Evolutionary conservation across 2,797 vertebrate genomes (phyloP), one percentile per base, ranked within the genome.

Genomic region (Miichthys miiuy): DNA sequence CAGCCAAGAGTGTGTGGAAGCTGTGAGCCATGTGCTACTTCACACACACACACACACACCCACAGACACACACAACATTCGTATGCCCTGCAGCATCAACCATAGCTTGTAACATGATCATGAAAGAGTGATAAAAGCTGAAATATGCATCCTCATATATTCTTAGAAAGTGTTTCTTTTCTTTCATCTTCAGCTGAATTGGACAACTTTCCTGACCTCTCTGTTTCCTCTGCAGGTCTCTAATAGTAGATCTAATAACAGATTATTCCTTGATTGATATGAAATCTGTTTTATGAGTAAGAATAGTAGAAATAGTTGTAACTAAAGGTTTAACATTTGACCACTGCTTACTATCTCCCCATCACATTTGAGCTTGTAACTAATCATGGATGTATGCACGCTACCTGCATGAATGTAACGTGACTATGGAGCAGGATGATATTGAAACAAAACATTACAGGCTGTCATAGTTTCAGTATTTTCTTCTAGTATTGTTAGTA

Each of bases 11-110:
- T 56, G 23, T 80, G 38, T 65, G 63, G 63, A 82, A 81, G 71
- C 74, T 84, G 80, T 63, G 65, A 80, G 80, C 61, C 52, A 79
- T 72, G 82, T 84, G 74, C 67, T 61, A 55, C 12, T 27, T 17
- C 63, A 63, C 48, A 46, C 38, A 68, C 46, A 38, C 62, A 65
- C 61, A 65, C 44, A 38, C 52, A 74, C 50, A 57, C 42, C 25
- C 44, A 54, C 23, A 47, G 41, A 56, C 73, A 63, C 38, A 41
- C 47, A 44, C 55, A 67, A 13, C 42, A 44, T 9, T 13, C 42
- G 4, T 11, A 50, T 10, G 50, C 21, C 41, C 57, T 63, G 56
- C 1, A 69, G 77, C 3, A 0, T 41, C 62, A 46, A 72, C 10
- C 41, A 61, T 65, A 71, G 9, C 10, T 50, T 68, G 14, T 30